These are phyloP conservation scores for Urocynchramus pylzowi DNA, from an alignment of 2,113 vertebrate genomes.

Conservation along the genomic window DNA sequence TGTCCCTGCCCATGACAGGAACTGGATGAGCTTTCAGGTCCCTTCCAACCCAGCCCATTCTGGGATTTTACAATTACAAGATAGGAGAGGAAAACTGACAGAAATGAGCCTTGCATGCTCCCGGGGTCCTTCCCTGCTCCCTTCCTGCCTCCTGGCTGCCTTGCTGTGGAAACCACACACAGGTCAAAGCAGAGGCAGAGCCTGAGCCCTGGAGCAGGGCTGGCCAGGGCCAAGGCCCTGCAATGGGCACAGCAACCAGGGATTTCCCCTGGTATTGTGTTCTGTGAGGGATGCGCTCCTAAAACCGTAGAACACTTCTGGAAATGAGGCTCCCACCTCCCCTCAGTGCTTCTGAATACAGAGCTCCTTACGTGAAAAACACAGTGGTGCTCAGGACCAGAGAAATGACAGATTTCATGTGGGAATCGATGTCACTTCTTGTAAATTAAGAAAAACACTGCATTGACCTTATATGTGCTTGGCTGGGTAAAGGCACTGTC, in stretches of 20 bases:
- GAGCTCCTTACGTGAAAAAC: not conserved
- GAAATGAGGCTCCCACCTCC: not conserved
- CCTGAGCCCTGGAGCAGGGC: not conserved
- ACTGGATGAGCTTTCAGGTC: not conserved
- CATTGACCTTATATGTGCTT: not conserved
- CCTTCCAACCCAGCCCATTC: not conserved
- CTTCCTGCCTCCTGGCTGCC: not conserved
- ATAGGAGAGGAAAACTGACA: not conserved
- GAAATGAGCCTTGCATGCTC: accelerated
- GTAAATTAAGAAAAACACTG: not conserved
- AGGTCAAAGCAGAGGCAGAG: not conserved
- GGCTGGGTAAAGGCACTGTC: not conserved
- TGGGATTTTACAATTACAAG: not conserved
- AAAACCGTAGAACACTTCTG: not conserved
- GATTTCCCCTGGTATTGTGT: not conserved
- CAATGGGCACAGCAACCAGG: not conserved
- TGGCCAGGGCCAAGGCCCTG: not conserved
- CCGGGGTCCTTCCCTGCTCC: not conserved
- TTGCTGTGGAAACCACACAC: accelerated
- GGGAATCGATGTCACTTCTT: not conserved
- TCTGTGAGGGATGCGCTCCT: accelerated
- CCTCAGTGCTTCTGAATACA: not conserved
- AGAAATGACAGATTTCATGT: not conserved
- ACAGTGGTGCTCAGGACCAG: not conserved
- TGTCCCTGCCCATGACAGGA: not conserved